Conservation (phyloP, 2,888 invertebrate genomes). For the Morinoia aosen region DNA sequence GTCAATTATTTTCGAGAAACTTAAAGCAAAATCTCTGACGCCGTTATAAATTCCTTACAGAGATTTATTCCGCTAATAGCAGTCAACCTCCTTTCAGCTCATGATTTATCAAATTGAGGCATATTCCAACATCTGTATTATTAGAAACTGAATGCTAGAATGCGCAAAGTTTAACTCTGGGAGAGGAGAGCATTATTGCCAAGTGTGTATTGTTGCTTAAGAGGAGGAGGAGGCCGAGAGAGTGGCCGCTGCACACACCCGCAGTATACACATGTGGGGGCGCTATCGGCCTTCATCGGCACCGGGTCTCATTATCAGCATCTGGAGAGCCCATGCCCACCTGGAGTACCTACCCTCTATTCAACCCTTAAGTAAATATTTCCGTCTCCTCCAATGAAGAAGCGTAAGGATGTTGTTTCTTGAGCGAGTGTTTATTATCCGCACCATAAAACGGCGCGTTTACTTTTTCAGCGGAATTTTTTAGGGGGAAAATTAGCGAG, state of each 20-base stretch:
- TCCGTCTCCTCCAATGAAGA: background rate
- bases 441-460: background rate
- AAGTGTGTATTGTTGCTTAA: background rate
- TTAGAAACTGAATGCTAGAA: background rate
- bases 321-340: conserved; percentile 12
- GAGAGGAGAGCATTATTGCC: background rate
- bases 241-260: background rate
- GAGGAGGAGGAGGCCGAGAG: background rate
- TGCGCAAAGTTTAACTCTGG: background rate
- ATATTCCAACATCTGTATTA: background rate
- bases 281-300: background rate
- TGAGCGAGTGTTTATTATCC: background rate
- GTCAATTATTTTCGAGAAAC: background rate
- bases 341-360: background rate
- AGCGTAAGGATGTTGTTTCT: background rate
- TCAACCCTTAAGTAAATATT: conserved; percentile 9
- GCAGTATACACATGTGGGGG: background rate
- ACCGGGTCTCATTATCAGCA: background rate
- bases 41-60: background rate
- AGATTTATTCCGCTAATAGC: background rate
- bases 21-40: background rate
- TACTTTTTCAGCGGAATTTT: background rate
- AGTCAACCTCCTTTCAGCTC: background rate
- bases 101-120: background rate
- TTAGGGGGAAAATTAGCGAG: background rate